Evolutionary conservation across 2,888 invertebrate species (phyloP), one percentile per base, ranked within the genome.

Genomic region (Drosophila neotestacea): DNA sequence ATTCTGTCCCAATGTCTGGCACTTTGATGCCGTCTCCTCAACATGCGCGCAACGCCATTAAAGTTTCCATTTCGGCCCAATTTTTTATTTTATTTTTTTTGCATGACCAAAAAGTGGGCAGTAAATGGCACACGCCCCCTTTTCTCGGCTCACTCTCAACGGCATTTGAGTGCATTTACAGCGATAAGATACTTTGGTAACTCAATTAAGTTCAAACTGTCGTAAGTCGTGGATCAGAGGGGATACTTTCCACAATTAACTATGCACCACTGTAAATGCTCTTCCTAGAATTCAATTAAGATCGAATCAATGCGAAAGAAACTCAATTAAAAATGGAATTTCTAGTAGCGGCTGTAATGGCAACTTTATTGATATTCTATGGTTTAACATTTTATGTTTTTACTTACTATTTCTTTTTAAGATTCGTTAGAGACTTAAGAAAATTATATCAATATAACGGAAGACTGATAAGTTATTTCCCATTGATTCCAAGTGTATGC

Each of bases 121-220:
- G 27, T 58, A 46, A 71, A 72, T 39, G 32, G 48, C 27, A 63
- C 52, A 54, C 47, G 27, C 56, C 67, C 13, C 34, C 22, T 22
- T 22, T 22, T 22, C 22, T 22, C 3, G 22, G 41, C 42, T 27
- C n/a, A 50, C 50, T 6, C 30, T 48, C 56, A 41, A 47, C 39
- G 55, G 50, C 62, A 59, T 58, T 69, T 41, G 72, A 87, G 85
- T 87, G 80, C 80, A 82, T 86, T 84, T 71, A 69, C 76, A 65
- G 66, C 76, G 73, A 87, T 87, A 87, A 82, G 85, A 73, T 77
- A 87, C 82, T 87, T 78, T 77, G 61, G 77, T 71, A 87, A 85
- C 84, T 85, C 76, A 85, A 85, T 87, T 85, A 87, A 77, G 73
- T 70, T 70, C 48, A 56, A 64, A 64, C 70, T 62, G 66, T 59